Evolutionary conservation across 1,140 invertebrate genomes (phyloP).

Genomic region (Microplitis demolitor): DNA sequence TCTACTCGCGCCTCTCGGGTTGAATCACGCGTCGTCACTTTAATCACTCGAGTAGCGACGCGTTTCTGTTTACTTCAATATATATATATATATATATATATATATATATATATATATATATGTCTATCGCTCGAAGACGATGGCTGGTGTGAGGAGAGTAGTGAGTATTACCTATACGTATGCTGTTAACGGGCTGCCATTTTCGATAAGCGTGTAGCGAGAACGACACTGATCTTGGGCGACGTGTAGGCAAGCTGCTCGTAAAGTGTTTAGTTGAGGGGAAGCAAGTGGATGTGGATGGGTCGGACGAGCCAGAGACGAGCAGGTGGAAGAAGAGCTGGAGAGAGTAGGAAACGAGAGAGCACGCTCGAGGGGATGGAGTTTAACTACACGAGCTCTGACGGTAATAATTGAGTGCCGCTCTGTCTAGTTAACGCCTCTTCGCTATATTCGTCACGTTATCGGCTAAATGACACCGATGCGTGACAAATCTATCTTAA

Average conservation of each 20-base stretch:
- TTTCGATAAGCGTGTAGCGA: constrained; percentile 55
- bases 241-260: constrained; percentile 60
- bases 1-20: not conserved
- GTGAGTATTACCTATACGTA: constrained; percentile 32
- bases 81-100: constrained; percentile 13
- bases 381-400: constrained; percentile 60
- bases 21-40: constrained; percentile 33
- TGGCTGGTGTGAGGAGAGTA: not conserved
- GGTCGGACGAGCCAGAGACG: not conserved
- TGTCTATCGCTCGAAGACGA: too few species aligned
- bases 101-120: not conserved
- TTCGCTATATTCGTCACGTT: constrained; percentile 29
- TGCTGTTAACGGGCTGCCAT: constrained; percentile 57
- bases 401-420: constrained; percentile 63
- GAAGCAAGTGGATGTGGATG: constrained; percentile 47
- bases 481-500: constrained; percentile 59
- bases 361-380: constrained; percentile 32
- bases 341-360: constrained; percentile 18
- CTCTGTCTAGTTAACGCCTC: constrained; percentile 59
- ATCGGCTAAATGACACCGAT: constrained; percentile 54
- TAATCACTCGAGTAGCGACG: constrained; percentile 25
- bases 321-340: constrained; percentile 16
- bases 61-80: constrained; percentile 17
- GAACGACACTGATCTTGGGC: constrained; percentile 57
- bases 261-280: constrained; percentile 61